Conservation (phyloP, 2,113 vertebrate species). For the Tetrax tetrax region DNA sequence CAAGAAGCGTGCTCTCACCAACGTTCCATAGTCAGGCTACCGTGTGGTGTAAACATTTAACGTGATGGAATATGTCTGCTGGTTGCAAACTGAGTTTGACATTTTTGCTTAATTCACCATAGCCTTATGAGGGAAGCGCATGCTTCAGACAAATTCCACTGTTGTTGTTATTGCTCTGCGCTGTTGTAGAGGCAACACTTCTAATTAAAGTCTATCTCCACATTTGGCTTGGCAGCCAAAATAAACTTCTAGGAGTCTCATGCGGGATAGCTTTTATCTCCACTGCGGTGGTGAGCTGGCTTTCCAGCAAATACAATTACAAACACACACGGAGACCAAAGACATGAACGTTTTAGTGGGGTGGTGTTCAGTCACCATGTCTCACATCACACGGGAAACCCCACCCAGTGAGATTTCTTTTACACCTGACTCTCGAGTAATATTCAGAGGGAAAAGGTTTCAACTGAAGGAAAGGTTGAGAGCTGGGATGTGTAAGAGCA, state of each 20-base stretch:
- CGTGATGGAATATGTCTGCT: not conserved
- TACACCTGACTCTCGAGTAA: not conserved
- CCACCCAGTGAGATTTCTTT: not conserved
- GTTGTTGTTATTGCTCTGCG: not conserved
- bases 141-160: not conserved
- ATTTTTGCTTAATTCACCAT: constrained; percentile 48
- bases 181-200: constrained; percentile 8
- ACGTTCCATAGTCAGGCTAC: not conserved
- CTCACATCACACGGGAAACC: not conserved
- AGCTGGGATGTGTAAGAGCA: not conserved
- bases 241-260: not conserved
- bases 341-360: not conserved
- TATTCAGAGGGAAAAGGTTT: not conserved
- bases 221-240: constrained; percentile 49
- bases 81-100: not conserved
- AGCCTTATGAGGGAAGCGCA: not conserved
- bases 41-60: not conserved
- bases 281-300: not conserved
- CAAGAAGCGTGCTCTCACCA: not conserved
- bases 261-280: not conserved
- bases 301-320: not conserved
- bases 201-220: constrained; percentile 26
- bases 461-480: rapidly evolving
- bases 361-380: not conserved
- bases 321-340: not conserved